These are phyloP conservation scores for Brachypteracias leptosomus DNA, from an alignment of 2,113 vertebrate genomes.

Conservation along the genomic window DNA sequence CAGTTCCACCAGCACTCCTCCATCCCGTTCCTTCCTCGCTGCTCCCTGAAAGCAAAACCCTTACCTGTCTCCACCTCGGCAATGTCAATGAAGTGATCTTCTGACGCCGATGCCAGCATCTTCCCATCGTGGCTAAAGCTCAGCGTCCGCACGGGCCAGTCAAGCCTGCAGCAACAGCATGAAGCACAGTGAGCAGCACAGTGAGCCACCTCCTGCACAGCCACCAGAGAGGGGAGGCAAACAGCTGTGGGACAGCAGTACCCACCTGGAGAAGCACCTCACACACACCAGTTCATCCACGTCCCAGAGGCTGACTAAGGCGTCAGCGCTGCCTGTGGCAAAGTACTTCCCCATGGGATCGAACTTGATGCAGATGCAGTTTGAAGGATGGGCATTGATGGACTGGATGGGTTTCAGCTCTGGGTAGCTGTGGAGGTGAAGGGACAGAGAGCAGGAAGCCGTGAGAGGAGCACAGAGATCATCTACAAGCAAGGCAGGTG, in stretches of 20 bases:
- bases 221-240: background rate
- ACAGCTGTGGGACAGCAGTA: background rate
- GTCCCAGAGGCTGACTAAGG: conserved; percentile 95
- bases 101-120: conserved; percentile 95
- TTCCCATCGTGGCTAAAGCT: conserved; percentile 98
- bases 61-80: conserved; percentile 96
- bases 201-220: background rate
- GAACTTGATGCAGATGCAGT: conserved; percentile 99
- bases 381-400: conserved; percentile 97
- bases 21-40: background rate
- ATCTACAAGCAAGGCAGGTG: background rate
- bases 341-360: conserved; percentile 97
- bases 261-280: conserved; percentile 94
- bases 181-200: background rate
- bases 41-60: background rate
- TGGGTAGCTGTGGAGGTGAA: conserved; percentile 82
- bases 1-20: background rate
- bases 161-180: conserved; percentile 76
- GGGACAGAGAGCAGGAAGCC: background rate
- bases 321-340: conserved; percentile 95
- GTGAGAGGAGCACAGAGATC: background rate
- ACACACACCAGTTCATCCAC: conserved; percentile 97
- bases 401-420: conserved; percentile 98
- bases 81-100: conserved; percentile 99
- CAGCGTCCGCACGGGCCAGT: conserved; percentile 96